phyloP scores from a whole-genome alignment of 1,140 invertebrate species.

The Helicorthomorpha holstii region DNA sequence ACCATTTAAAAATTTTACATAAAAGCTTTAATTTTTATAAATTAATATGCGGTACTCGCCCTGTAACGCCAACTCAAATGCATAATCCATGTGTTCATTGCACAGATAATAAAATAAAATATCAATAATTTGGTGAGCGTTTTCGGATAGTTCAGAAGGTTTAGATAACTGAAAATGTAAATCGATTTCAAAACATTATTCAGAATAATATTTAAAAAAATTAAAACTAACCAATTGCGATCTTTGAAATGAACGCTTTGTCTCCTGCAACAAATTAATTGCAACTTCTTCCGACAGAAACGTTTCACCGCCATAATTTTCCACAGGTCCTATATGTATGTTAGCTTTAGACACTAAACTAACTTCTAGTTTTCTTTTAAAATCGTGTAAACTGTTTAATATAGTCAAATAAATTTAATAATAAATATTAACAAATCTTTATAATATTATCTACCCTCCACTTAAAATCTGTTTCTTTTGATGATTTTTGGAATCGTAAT shows the following conservation, averaged over 20 bases:
- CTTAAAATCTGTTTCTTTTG: slow-evolving; percentile 71
- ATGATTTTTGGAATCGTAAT: slow-evolving; percentile 87
- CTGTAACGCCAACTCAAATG: slow-evolving; percentile 79
- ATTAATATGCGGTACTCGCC: slow-evolving; percentile 17
- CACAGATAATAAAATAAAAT: slow-evolving; percentile 70
- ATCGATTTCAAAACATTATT: slow-evolving; percentile 3
- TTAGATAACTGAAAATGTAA: slow-evolving; percentile 49
- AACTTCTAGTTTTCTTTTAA: slow-evolving; percentile 81
- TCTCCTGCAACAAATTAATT: slow-evolving; percentile 77
- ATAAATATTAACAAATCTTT: slow-evolving; percentile 2
- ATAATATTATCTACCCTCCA: slow-evolving; percentile 31
- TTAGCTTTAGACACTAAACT: slow-evolving; percentile 77
- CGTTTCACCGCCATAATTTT: slow-evolving; percentile 92
- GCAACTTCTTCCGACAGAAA: slow-evolving; percentile 95
- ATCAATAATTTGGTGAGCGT: slow-evolving; percentile 71
- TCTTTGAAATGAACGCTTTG: slow-evolving; percentile 73
- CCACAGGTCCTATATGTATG: slow-evolving; percentile 74
- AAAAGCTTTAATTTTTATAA: neutral
- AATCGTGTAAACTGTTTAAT: slow-evolving; percentile 61
- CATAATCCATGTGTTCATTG: slow-evolving; percentile 89
- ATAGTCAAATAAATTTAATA: slow-evolving; percentile 5
- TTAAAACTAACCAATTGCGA: slow-evolving; percentile 50
- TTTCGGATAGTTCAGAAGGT: slow-evolving; percentile 52
- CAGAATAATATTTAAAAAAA: slow-evolving; percentile 6
- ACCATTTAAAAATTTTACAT: slow-evolving; percentile 5